Evolutionary conservation across 2,113 vertebrate species (phyloP).

Genomic region (Crotalus helleri): DNA sequence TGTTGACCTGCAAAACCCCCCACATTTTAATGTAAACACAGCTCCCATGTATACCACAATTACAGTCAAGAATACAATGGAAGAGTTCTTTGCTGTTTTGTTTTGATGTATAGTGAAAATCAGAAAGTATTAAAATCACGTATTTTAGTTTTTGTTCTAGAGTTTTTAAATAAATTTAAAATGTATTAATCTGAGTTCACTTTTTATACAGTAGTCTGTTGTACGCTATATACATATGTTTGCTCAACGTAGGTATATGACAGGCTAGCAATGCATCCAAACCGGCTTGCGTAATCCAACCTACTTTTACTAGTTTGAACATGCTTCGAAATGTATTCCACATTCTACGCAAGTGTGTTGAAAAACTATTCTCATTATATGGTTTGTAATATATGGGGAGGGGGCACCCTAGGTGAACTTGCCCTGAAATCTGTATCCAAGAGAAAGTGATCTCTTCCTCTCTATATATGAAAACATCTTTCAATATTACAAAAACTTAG

Average conservation of each 20-base stretch:
- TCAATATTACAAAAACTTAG: neutral
- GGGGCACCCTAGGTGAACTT: neutral
- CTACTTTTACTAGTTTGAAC: neutral
- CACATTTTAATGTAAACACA: slow-evolving; percentile 51
- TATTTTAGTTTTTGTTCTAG: neutral
- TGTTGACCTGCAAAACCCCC: slow-evolving; percentile 71
- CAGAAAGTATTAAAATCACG: slow-evolving; percentile 7
- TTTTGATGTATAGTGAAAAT: neutral
- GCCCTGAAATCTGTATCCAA: neutral
- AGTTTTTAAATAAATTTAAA: neutral
- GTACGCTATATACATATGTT: neutral
- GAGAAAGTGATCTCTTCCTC: neutral
- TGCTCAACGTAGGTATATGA: neutral
- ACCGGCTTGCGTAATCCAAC: neutral
- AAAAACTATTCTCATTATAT: neutral
- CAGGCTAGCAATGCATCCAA: neutral
- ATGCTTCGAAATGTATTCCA: neutral
- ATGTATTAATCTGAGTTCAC: neutral
- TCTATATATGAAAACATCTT: neutral
- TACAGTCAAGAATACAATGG: slow-evolving; percentile 12
- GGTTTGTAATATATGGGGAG: neutral
- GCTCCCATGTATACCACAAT: slow-evolving; percentile 21
- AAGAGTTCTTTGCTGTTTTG: slow-evolving; percentile 26
- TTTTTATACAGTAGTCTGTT: neutral
- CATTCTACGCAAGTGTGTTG: neutral